Evolutionary conservation across 2,113 vertebrate species (phyloP).

Genomic region (Platysteira castanea): DNA sequence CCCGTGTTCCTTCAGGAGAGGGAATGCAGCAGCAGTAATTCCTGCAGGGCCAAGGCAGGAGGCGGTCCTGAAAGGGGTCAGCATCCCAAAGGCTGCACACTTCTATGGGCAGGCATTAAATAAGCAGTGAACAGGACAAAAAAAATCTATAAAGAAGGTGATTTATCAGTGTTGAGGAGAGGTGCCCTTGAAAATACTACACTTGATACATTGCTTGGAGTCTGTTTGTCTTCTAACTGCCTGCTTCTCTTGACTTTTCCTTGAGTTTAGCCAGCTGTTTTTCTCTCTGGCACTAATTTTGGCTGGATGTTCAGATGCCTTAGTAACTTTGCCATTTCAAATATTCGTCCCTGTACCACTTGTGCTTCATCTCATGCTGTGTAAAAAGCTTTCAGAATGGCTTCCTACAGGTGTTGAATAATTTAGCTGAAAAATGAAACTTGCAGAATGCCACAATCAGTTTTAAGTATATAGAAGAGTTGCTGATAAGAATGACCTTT

Average conservation of each 20-base stretch:
- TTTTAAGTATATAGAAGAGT: slow-evolving; percentile 26
- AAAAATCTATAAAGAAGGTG: background rate
- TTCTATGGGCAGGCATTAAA: background rate
- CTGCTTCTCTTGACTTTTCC: background rate
- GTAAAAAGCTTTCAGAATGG: slow-evolving; percentile 16
- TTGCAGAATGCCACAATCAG: slow-evolving; percentile 47
- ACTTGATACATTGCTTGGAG: background rate
- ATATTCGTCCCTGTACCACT: background rate
- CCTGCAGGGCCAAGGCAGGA: background rate
- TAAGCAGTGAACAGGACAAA: accelerated
- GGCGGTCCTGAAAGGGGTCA: background rate
- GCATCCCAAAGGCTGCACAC: accelerated
- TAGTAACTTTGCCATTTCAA: background rate
- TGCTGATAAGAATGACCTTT: slow-evolving; percentile 43
- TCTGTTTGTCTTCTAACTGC: background rate
- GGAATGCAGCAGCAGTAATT: background rate
- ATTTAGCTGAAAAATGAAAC: slow-evolving; percentile 34
- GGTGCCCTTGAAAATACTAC: background rate
- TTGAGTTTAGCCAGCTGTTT: slow-evolving; percentile 1
- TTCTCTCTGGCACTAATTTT: background rate
- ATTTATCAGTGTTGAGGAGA: background rate
- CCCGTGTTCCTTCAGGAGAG: background rate
- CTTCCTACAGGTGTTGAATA: slow-evolving; percentile 40
- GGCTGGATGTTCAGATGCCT: background rate
- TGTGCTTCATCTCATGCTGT: slow-evolving; percentile 8